These are phyloP conservation scores for Heliocidaris erythrogramma DNA, from an alignment of 35 echinoderm and acorn worm species.

Conservation along the genomic window DNA sequence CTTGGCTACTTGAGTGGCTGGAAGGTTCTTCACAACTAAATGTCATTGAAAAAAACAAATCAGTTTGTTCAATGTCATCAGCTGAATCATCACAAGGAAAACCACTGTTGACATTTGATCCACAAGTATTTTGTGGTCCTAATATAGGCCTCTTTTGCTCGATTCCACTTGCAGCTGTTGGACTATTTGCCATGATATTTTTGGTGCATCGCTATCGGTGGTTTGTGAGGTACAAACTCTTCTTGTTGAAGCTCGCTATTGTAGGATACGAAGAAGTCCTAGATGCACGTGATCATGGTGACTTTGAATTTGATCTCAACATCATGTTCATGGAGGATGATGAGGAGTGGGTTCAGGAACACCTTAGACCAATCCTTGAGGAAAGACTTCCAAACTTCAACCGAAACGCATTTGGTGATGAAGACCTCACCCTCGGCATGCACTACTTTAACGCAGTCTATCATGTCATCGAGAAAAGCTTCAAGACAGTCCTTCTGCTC, in stretches of 20 bases:
- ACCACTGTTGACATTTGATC: slow-evolving; percentile 1
- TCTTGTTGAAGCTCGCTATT: neutral
- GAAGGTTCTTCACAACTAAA: neutral
- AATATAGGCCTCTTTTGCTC: neutral
- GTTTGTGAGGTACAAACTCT: neutral
- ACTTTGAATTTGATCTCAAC: slow-evolving; percentile 17
- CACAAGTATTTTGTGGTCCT: neutral
- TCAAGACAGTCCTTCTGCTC: slow-evolving; percentile 13
- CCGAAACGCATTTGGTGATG: neutral
- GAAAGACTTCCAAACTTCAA: slow-evolving; percentile 9
- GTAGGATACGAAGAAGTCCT: neutral
- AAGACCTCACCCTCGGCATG: neutral
- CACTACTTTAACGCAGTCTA: slow-evolving; percentile 17
- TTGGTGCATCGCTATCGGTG: neutral
- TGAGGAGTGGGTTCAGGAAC: slow-evolving; percentile 8
- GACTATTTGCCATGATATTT: neutral
- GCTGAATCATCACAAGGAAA: neutral
- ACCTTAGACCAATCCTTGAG: slow-evolving; percentile 2
- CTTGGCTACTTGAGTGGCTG: neutral
- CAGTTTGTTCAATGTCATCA: neutral
- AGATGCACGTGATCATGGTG: neutral
- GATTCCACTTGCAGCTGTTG: neutral
- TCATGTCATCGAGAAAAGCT: slow-evolving; percentile 13
- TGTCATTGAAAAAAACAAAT: neutral
- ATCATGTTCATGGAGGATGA: slow-evolving; percentile 32